Conservation (phyloP, 2,797 vertebrate species). For the Catharus ustulatus region DNA sequence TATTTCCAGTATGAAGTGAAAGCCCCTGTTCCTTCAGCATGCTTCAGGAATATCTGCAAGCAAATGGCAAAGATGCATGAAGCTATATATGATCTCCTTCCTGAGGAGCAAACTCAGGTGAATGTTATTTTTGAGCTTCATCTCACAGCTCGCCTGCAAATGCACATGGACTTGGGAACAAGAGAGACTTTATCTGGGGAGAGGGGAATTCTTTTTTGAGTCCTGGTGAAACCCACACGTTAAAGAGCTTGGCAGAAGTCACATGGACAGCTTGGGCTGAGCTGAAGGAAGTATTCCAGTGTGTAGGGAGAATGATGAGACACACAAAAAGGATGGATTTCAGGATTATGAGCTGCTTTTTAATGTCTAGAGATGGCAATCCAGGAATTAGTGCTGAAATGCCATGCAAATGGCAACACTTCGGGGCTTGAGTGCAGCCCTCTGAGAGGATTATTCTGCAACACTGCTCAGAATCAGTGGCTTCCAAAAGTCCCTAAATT, state of each 20-base stretch:
- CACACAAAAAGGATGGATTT: background rate
- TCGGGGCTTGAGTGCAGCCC: background rate
- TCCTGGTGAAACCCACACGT: background rate
- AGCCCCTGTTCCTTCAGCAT: conserved; percentile 94
- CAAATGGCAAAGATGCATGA: conserved; percentile 99
- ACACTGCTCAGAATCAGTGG: background rate
- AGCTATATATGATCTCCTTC: conserved; percentile 92
- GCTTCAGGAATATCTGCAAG: conserved; percentile 95
- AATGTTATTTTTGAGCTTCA: background rate
- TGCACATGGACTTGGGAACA: background rate
- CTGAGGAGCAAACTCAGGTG: conserved; percentile 95
- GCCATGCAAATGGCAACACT: background rate
- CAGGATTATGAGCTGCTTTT: background rate
- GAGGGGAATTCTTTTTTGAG: background rate
- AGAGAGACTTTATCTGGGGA: background rate
- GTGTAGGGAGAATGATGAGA: background rate
- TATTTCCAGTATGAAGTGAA: conserved; percentile 93
- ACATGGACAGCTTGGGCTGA: background rate
- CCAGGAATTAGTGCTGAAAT: background rate
- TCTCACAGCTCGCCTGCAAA: background rate
- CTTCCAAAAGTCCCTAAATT: background rate
- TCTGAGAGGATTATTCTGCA: background rate
- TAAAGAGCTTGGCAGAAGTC: background rate
- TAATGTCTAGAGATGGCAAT: background rate
- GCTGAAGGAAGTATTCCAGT: background rate